Evolutionary conservation across 1,140 invertebrate genomes (phyloP).

Genomic region (Cyrtorhinus lividipennis): DNA sequence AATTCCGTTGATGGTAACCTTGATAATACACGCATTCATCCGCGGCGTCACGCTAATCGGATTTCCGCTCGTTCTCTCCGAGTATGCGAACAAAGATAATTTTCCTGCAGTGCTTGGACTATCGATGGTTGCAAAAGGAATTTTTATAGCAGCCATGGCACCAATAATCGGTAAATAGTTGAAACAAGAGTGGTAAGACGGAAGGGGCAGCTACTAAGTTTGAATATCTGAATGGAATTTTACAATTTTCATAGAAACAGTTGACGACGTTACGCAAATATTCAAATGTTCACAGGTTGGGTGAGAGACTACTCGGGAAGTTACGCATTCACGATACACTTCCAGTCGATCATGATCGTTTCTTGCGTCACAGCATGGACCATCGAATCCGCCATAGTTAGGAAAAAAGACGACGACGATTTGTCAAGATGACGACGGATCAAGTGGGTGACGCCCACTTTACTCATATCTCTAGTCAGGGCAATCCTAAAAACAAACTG

Average conservation of each 20-base stretch:
- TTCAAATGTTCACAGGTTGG: too few species aligned
- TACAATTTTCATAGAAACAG: too few species aligned
- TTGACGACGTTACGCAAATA: neutral
- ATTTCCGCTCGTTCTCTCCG: constrained; percentile 55
- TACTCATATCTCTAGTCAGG: too few species aligned
- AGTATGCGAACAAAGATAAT: constrained; percentile 54
- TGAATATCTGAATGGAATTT: too few species aligned
- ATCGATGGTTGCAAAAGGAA: constrained; percentile 58
- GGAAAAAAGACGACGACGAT: neutral
- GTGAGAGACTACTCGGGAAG: constrained; percentile 44
- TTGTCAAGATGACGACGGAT: neutral
- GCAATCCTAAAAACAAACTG: too few species aligned
- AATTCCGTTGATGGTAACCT: constrained; percentile 44
- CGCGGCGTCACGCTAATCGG: constrained; percentile 56
- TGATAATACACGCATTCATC: constrained; percentile 54
- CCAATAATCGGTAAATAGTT: constrained; percentile 49
- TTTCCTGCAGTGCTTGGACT: constrained; percentile 57
- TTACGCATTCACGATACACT: constrained; percentile 52
- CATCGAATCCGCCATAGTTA: constrained; percentile 41
- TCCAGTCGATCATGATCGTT: constrained; percentile 50
- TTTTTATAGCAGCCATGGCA: constrained; percentile 50
- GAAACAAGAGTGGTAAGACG: neutral
- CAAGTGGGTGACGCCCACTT: too few species aligned
- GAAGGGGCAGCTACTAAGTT: neutral
- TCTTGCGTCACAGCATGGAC: constrained; percentile 48